phyloP scores from a whole-genome alignment of 92 coral and sea anemone genomes.

The Isaurus tuberculatus region DNA sequence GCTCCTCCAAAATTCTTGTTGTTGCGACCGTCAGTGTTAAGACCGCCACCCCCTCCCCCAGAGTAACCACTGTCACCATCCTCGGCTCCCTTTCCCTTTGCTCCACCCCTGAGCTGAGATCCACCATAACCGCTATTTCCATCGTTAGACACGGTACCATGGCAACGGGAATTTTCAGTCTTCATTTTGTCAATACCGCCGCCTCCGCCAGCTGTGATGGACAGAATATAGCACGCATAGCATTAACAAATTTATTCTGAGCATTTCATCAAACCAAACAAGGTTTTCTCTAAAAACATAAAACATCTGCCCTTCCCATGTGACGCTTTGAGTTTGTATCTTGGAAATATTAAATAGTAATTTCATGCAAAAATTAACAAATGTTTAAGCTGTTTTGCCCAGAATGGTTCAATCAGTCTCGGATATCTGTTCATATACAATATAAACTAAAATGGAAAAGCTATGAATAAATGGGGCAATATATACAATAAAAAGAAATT shows the following conservation, averaged over 20 bases:
- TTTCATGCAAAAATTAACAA: no score
- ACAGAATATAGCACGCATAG: neutral
- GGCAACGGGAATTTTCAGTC: constrained; percentile 66
- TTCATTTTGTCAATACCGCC: constrained; percentile 13
- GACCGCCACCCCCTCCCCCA: constrained; percentile 93
- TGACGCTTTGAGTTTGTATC: no score
- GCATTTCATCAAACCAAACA: neutral
- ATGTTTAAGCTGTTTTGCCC: no score
- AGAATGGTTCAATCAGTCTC: no score
- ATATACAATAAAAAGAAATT: no score
- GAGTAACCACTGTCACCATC: constrained; percentile 94
- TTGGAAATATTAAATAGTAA: no score
- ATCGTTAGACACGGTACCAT: constrained; percentile 68
- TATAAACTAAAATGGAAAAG: no score
- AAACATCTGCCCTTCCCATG: no score
- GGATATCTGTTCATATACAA: no score
- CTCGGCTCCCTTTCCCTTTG: constrained; percentile 86
- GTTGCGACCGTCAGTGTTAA: constrained; percentile 77
- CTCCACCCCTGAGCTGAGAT: constrained; percentile 74
- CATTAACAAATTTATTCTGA: neutral
- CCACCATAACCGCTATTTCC: constrained; percentile 90
- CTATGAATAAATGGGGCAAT: no score
- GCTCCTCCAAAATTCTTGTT: constrained; percentile 88
- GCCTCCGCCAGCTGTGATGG: neutral
- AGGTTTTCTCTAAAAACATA: no score